Base-by-base conservation (phyloP, 2,113 vertebrate genomes). In the Condylura cristata region DNA sequence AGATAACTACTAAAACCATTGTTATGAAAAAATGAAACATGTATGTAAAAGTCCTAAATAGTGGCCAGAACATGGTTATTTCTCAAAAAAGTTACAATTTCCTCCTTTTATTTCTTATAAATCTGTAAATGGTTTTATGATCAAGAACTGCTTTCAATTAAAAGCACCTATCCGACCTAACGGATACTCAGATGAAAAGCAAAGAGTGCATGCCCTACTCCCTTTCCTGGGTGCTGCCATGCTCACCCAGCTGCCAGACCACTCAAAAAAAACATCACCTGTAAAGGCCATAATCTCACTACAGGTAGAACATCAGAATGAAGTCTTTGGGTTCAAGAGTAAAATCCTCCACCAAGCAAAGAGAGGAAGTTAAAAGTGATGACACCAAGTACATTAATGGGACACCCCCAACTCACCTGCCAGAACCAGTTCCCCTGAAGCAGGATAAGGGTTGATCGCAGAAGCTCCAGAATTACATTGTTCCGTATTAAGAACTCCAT, bases 401-500 rank as follows among this genome's bases (percentile, higher is more conserved):
- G 88, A 93, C 80, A 56, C 8, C 79, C 79, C 34, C 44, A 12
- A 97, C 98, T 86, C 95, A 99, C 99, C 99, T 99, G 99, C 99
- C 99, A 99, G 97, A 99, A 99, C 99, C 99, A 99, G 97, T 97
- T 99, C 28, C 99, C 99, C 89, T 99, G 99, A 86, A 99, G 97
- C 70, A 99, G 78, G 10, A 98, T 98, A 44, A 99, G 97, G 58
- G 98, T 98, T 72, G 98, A 98, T 85, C 98, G 97, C 86, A 99
- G 97, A 94, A 99, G 98, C 96, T 99, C 99, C 84, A 99, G 97
- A 17, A 99, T 95, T n/a, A 99, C 95, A 97, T 99, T 99, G 5
- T 98, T 98, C 46, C 98, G 96, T 80, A 98, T 98, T 84, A 99
- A 99, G 74, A 99, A 97, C 98, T 99, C 99, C 93, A 99, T 81